Evolutionary conservation across 2,113 vertebrate genomes (phyloP).

Genomic region (Entelurus aequoreus): DNA sequence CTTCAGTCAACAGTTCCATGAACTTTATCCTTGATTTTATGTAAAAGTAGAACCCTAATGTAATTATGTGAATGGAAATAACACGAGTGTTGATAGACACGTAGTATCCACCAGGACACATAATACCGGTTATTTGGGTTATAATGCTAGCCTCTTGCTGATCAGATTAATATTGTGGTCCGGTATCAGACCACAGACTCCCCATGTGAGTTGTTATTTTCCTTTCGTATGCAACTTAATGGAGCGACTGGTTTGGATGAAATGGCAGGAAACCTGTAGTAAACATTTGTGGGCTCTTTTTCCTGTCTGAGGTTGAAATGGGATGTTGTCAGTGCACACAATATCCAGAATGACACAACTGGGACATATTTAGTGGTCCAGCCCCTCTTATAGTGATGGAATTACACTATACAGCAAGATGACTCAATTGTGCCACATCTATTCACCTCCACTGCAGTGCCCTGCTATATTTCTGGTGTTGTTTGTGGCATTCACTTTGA

Average conservation of each 20-base stretch:
- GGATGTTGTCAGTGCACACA: constrained; percentile 28
- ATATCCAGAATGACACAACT: constrained; percentile 26
- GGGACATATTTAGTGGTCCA: constrained; percentile 37
- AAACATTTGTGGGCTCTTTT: constrained; percentile 35
- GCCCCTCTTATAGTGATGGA: constrained; percentile 25
- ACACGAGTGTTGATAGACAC: constrained; percentile 26
- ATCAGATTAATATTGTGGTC: constrained; percentile 34
- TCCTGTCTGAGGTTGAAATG: constrained; percentile 25
- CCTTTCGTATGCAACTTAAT: constrained; percentile 44
- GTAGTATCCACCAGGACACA: not conserved
- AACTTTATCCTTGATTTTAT: constrained; percentile 6
- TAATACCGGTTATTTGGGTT: constrained; percentile 6
- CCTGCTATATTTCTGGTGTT: constrained; percentile 37
- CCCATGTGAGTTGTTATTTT: constrained; percentile 39
- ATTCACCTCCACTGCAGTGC: not conserved
- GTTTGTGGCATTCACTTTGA: constrained; percentile 11
- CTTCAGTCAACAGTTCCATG: constrained; percentile 2
- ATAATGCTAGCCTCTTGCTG: constrained; percentile 24
- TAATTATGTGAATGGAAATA: constrained; percentile 43
- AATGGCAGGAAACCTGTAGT: constrained; percentile 26
- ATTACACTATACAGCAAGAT: constrained; percentile 15
- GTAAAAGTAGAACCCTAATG: constrained; percentile 12
- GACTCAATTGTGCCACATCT: constrained; percentile 14
- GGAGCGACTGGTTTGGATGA: constrained; percentile 48
- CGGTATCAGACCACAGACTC: constrained; percentile 20